phyloP scores from a whole-genome alignment of 2,888 invertebrate genomes.

The Phaedon cochleariae region DNA sequence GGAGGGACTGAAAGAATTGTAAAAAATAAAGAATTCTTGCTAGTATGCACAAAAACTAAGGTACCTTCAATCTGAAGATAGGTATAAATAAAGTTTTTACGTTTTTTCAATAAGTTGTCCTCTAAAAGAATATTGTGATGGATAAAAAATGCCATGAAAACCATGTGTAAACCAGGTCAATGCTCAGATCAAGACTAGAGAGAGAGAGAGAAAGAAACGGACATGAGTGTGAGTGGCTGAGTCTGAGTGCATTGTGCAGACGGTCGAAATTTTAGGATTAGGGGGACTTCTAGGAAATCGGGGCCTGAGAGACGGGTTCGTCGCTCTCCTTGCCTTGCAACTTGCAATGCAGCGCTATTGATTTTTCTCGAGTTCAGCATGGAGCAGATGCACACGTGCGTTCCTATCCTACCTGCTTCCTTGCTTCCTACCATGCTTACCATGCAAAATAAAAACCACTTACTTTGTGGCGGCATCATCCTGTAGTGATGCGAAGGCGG shows the following conservation, averaged over 20 bases:
- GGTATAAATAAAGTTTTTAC: no score
- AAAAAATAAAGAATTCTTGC: no score
- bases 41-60: no score
- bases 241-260: constrained; percentile 21
- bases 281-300: constrained; percentile 20
- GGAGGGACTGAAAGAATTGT: no score
- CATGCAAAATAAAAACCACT: constrained; percentile 38
- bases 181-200: background rate
- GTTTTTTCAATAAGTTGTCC: no score
- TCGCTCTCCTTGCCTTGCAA: constrained; percentile 12
- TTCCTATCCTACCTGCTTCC: no score
- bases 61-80: no score
- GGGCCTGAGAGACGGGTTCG: constrained; percentile 18
- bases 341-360: constrained; percentile 26
- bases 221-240: no score
- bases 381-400: constrained; percentile 38
- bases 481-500: constrained; percentile 59
- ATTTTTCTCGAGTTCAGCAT: constrained; percentile 36
- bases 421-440: no score
- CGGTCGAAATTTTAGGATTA: constrained; percentile 5
- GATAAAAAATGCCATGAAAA: no score
- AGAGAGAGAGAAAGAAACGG: background rate
- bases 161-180: background rate
- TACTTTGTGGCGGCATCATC: constrained; percentile 55
- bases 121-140: no score